These are phyloP conservation scores for Pao palembangensis DNA, from an alignment of 2,113 vertebrate species.

Conservation along the genomic window DNA sequence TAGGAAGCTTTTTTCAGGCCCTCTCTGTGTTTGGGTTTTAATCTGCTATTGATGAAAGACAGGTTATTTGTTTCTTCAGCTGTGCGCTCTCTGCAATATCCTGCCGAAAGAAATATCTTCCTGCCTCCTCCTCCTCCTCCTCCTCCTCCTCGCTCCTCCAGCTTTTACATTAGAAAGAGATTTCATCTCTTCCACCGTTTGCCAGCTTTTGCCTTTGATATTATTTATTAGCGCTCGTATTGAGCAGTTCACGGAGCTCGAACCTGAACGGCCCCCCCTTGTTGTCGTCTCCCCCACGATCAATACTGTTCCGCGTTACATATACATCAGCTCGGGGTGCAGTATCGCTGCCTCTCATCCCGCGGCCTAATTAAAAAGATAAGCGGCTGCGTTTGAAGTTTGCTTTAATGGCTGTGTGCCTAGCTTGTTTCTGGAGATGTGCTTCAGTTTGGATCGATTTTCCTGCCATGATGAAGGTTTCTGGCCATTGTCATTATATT, in stretches of 20 bases:
- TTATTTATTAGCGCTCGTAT: slow-evolving; percentile 59
- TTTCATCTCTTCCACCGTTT: slow-evolving; percentile 64
- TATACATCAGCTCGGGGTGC: slow-evolving; percentile 54
- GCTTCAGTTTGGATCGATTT: slow-evolving; percentile 29
- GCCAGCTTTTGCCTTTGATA: slow-evolving; percentile 66
- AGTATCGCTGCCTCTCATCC: slow-evolving; percentile 52
- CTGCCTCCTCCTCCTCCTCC: slow-evolving; percentile 8
- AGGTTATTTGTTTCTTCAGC: slow-evolving; percentile 63
- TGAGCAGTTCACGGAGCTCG: slow-evolving; percentile 47
- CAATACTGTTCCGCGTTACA: slow-evolving; percentile 56
- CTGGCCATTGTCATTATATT: too few relatives aligned
- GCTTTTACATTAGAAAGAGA: slow-evolving; percentile 68
- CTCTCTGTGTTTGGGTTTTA: slow-evolving; percentile 48
- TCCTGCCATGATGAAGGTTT: slow-evolving; percentile 7
- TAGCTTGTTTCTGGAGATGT: slow-evolving; percentile 37
- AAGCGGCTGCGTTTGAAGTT: slow-evolving; percentile 59
- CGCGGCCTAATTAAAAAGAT: slow-evolving; percentile 70
- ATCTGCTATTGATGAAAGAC: slow-evolving; percentile 61
- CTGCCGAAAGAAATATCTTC: slow-evolving; percentile 54
- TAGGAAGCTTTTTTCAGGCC: slow-evolving; percentile 33
- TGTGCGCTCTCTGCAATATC: slow-evolving; percentile 54
- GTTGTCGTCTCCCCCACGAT: slow-evolving; percentile 32
- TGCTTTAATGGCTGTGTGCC: slow-evolving; percentile 39
- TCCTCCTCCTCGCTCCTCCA: background rate
- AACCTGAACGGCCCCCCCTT: slow-evolving; percentile 40